phyloP scores from a whole-genome alignment of 2,888 invertebrate species.

The Drosophila antonietae region DNA sequence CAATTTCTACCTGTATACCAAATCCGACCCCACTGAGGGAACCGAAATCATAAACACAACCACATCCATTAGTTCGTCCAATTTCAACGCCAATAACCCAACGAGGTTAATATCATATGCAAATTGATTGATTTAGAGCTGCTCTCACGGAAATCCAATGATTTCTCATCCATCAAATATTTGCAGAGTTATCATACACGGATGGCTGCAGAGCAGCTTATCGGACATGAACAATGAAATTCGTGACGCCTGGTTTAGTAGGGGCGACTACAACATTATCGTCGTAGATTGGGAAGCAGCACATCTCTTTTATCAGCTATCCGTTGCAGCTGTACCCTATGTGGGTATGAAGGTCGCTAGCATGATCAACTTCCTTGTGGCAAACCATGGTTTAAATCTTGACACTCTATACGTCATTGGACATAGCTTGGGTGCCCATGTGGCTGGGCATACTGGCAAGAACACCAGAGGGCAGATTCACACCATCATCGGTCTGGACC shows the following conservation, averaged over 20 bases:
- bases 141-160: no score
- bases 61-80: conserved; percentile 55
- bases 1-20: conserved; percentile 73
- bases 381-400: conserved; percentile 85
- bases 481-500: conserved; percentile 86
- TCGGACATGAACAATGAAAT: conserved; percentile 80
- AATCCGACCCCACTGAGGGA: conserved; percentile 59
- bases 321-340: conserved; percentile 84
- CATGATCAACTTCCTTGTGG: conserved; percentile 83
- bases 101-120: no score
- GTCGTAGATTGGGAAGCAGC: conserved; percentile 87
- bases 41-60: conserved; percentile 54
- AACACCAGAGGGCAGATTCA: conserved; percentile 86
- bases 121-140: no score
- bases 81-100: not conserved
- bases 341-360: conserved; percentile 78
- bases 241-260: conserved; percentile 85
- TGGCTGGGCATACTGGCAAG: conserved; percentile 87
- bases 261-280: conserved; percentile 87
- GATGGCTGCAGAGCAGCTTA: conserved; percentile 86
- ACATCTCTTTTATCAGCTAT: conserved; percentile 81
- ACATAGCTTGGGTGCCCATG: conserved; percentile 87
- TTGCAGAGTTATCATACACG: conserved; percentile 85
- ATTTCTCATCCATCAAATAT: not conserved
- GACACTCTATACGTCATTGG: conserved; percentile 86